Base-by-base conservation (phyloP, 2,888 invertebrate species). In the Oxystoma pomonae region DNA sequence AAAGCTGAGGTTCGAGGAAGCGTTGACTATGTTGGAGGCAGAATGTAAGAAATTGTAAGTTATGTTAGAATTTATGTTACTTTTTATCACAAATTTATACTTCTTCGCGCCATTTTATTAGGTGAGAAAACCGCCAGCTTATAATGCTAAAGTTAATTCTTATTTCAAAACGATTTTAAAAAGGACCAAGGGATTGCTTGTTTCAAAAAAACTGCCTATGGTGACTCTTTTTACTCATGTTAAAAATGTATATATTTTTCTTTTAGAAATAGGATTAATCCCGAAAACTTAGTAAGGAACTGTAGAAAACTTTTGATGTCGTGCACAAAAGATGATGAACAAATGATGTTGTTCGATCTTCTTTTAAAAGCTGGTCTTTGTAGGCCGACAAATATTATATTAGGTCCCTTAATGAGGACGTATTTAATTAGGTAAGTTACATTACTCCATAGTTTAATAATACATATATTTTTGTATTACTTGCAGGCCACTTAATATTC, bases 401-500 rank as follows among this genome's bases (percentile, higher is more conserved):
- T 90, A 3, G 89, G 88, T 0, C 87, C 89, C 0, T 73, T 90
- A 9, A 77, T 90, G 12, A 78, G 85, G n/a, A 83, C 82, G 61
- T 83, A 86, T 75, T 74, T 90, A 58, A 82, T 83, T 18, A 83
- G 80, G 81, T 86, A 76, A 68, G 82, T 83, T 55, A n/a, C n/a
- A n/a, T n/a, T n/a, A n/a, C n/a, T n/a, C n/a, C n/a, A n/a, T n/a
- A n/a, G n/a, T n/a, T n/a, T n/a, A n/a, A n/a, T n/a, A n/a, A n/a
- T n/a, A n/a, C n/a, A n/a, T n/a, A n/a, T n/a, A n/a, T n/a, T n/a
- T n/a, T n/a, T n/a, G n/a, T n/a, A n/a, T n/a, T n/a, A n/a, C n/a
- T n/a, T n/a, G n/a, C n/a, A n/a, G n/a, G n/a, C n/a, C n/a, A n/a
- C n/a, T n/a, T n/a, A n/a, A n/a, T n/a, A n/a, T n/a, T n/a, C n/a